Evolutionary conservation across 2,888 invertebrate species (phyloP).

Genomic region (Trypoxylon attenuatum): DNA sequence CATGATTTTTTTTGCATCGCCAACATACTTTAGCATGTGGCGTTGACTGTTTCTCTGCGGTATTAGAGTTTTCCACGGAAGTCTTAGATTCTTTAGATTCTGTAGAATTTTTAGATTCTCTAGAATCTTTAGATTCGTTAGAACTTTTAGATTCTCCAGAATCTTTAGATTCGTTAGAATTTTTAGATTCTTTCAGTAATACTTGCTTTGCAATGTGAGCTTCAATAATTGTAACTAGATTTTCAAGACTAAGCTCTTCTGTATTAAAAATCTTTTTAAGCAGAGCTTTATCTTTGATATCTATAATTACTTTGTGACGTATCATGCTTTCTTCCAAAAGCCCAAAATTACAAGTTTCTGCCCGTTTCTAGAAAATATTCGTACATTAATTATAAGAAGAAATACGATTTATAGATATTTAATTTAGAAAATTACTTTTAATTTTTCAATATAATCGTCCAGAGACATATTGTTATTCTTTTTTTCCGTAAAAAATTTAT

Average conservation of each 20-base stretch:
- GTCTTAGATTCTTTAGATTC: too few relatives aligned
- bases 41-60: too few relatives aligned
- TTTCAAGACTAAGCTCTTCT: conserved; percentile 31
- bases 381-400: neutral
- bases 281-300: conserved; percentile 27
- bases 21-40: conserved; percentile 32
- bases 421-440: conserved; percentile 39
- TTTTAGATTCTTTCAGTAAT: too few relatives aligned
- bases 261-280: conserved; percentile 14
- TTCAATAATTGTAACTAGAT: too few relatives aligned
- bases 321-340: conserved; percentile 39
- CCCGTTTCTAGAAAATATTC: conserved; percentile 27
- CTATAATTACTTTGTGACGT: conserved; percentile 49
- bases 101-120: too few relatives aligned
- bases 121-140: too few relatives aligned
- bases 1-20: conserved; percentile 41
- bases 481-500: conserved; percentile 40
- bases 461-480: conserved; percentile 23
- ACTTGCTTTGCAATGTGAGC: conserved; percentile 11
- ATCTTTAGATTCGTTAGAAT: conserved; percentile 18
- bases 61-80: neutral
- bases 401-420: neutral
- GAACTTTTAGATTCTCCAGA: neutral
- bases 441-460: conserved; percentile 32
- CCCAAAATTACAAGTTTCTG: conserved; percentile 50